These are phyloP conservation scores for Verasper variegatus DNA, from an alignment of 2,113 vertebrate genomes.

Conservation along the genomic window DNA sequence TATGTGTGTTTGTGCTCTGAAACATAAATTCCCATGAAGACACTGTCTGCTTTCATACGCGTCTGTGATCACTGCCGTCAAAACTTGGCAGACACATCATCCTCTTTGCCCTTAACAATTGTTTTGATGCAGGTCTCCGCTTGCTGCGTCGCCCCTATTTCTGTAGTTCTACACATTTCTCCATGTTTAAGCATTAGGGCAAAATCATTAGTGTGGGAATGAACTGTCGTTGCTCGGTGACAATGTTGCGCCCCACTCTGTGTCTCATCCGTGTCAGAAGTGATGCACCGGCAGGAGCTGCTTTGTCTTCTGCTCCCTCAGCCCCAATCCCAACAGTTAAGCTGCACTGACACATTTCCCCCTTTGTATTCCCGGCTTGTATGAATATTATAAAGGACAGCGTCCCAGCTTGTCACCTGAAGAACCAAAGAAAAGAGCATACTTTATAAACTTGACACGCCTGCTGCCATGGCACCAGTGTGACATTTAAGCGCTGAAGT, in stretches of 20 bases:
- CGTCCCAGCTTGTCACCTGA: slow-evolving; percentile 66
- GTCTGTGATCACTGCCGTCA: background rate
- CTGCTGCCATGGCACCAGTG: slow-evolving; percentile 63
- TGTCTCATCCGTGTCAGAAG: slow-evolving; percentile 49
- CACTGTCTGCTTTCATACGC: background rate
- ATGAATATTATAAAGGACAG: slow-evolving; percentile 61
- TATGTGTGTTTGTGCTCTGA: no score
- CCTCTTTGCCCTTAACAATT: slow-evolving; percentile 33
- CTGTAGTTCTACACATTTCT: slow-evolving; percentile 7
- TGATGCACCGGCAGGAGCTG: slow-evolving; percentile 54
- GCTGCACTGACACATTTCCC: slow-evolving; percentile 51
- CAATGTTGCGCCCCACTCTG: slow-evolving; percentile 36
- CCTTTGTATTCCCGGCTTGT: slow-evolving; percentile 52
- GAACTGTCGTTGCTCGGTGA: slow-evolving; percentile 59
- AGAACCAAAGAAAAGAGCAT: slow-evolving; percentile 65
- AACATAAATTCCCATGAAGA: background rate
- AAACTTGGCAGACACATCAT: background rate
- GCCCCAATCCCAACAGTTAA: slow-evolving; percentile 26
- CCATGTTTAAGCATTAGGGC: slow-evolving; percentile 30
- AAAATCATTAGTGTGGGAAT: slow-evolving; percentile 36
- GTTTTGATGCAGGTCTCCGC: slow-evolving; percentile 1
- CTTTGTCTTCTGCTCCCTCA: slow-evolving; percentile 60
- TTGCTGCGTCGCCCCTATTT: slow-evolving; percentile 6
- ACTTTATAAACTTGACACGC: slow-evolving; percentile 67
- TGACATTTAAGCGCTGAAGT: slow-evolving; percentile 71